These are phyloP conservation scores for Scolanthus callimorphus DNA, from an alignment of 92 coral and sea anemone genomes.

Conservation along the genomic window DNA sequence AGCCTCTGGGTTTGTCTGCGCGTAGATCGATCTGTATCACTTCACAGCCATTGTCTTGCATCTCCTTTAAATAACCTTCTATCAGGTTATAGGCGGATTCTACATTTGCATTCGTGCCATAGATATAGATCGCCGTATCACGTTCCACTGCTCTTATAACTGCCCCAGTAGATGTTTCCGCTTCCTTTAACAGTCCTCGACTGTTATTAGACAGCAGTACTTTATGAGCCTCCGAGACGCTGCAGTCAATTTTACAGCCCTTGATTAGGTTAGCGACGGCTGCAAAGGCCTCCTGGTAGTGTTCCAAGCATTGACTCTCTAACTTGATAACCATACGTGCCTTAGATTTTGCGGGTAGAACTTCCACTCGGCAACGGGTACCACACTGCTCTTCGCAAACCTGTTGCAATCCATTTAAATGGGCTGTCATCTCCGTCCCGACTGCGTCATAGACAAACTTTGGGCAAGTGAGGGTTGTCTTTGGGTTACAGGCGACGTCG, in stretches of 20 bases:
- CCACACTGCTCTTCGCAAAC: too few species aligned
- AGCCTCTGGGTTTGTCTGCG: slow-evolving; percentile 53
- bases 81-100: slow-evolving; percentile 39
- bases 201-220: too few species aligned
- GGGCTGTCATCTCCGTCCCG: too few species aligned
- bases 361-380: too few species aligned
- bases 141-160: slow-evolving; percentile 34
- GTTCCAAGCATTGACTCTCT: too few species aligned
- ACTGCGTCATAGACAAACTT: slow-evolving; percentile 27
- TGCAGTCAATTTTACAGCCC: too few species aligned
- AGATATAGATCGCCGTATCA: slow-evolving; percentile 25
- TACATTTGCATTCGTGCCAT: slow-evolving; percentile 31
- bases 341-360: too few species aligned
- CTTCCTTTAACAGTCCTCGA: too few species aligned
- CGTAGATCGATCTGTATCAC: slow-evolving; percentile 38
- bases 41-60: slow-evolving; percentile 11
- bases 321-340: too few species aligned
- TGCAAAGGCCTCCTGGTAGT: slow-evolving; percentile 3
- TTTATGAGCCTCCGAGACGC: too few species aligned
- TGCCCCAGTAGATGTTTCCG: slow-evolving; percentile 32
- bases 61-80: slow-evolving; percentile 20
- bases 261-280: slow-evolving; percentile 1
- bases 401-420: too few species aligned
- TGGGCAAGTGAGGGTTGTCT: slow-evolving; percentile 21
- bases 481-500: slow-evolving; percentile 21